Evolutionary conservation across 2,888 invertebrate genomes (phyloP).

Genomic region (Chydorus sphaericus): DNA sequence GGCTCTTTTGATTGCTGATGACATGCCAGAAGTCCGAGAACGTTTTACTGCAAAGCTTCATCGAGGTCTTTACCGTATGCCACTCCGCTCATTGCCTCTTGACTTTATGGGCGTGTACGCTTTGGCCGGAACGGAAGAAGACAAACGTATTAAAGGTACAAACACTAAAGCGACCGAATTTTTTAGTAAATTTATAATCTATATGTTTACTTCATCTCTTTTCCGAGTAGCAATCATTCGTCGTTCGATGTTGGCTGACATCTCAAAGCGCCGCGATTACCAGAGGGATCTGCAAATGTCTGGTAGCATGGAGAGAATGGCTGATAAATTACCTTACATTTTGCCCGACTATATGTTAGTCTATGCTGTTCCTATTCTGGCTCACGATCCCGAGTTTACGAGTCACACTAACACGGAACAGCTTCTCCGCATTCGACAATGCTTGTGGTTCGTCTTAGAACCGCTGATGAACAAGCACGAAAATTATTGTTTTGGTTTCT

Average conservation of each 20-base stretch:
- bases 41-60: slow-evolving; percentile 81
- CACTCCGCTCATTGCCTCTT: slow-evolving; percentile 59
- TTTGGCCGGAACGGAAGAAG: slow-evolving; percentile 73
- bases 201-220: neutral
- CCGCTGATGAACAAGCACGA: slow-evolving; percentile 86
- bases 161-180: no score
- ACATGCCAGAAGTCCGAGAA: slow-evolving; percentile 42
- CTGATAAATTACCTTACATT: slow-evolving; percentile 67
- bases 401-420: slow-evolving; percentile 59
- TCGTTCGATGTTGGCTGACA: slow-evolving; percentile 74
- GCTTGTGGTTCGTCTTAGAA: slow-evolving; percentile 87
- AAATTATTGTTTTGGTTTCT: slow-evolving; percentile 87
- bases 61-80: slow-evolving; percentile 67
- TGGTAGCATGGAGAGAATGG: slow-evolving; percentile 45
- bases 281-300: slow-evolving; percentile 64
- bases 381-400: slow-evolving; percentile 78
- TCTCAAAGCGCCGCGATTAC: slow-evolving; percentile 75
- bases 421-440: slow-evolving; percentile 61
- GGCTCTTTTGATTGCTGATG: slow-evolving; percentile 68
- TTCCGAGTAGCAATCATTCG: slow-evolving; percentile 26
- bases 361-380: slow-evolving; percentile 86
- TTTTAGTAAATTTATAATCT: neutral
- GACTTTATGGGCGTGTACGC: slow-evolving; percentile 96
- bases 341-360: slow-evolving; percentile 94
- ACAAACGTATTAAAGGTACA: slow-evolving; percentile 54